Evolutionary conservation across 2,797 vertebrate genomes (phyloP).

Genomic region (Gambusia yucatana): DNA sequence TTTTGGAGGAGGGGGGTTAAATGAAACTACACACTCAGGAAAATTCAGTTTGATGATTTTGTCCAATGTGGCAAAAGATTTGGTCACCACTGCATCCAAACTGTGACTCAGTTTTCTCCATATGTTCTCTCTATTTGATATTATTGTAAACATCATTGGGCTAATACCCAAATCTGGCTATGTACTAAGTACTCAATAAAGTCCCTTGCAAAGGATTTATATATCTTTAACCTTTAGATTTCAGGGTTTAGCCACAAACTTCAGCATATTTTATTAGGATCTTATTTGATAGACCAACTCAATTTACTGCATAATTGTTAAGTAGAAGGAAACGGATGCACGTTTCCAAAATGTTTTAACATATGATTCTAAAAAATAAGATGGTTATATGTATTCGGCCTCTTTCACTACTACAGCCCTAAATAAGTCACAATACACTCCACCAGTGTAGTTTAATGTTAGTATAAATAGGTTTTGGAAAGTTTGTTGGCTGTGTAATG

Average conservation of each 20-base stretch:
- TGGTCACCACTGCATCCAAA: neutral
- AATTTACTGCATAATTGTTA: neutral
- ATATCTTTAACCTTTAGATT: neutral
- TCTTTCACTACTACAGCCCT: neutral
- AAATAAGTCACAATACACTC: neutral
- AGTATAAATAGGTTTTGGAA: neutral
- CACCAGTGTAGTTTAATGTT: neutral
- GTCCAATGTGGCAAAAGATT: neutral
- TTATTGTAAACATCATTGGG: neutral
- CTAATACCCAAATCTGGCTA: neutral
- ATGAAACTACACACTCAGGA: neutral
- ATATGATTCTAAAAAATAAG: neutral
- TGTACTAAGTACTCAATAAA: neutral
- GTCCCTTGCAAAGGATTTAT: neutral
- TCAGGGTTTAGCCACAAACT: neutral
- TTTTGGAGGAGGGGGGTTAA: neutral
- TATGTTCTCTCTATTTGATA: neutral
- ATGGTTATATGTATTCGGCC: neutral
- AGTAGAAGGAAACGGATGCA: neutral
- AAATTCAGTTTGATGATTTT: neutral
- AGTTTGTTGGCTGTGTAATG: no score
- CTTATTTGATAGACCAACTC: neutral
- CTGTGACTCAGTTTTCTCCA: neutral
- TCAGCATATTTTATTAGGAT: neutral
- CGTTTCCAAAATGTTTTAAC: neutral